phyloP scores from a whole-genome alignment of 2,113 vertebrate species.

The Nanorana parkeri region DNA sequence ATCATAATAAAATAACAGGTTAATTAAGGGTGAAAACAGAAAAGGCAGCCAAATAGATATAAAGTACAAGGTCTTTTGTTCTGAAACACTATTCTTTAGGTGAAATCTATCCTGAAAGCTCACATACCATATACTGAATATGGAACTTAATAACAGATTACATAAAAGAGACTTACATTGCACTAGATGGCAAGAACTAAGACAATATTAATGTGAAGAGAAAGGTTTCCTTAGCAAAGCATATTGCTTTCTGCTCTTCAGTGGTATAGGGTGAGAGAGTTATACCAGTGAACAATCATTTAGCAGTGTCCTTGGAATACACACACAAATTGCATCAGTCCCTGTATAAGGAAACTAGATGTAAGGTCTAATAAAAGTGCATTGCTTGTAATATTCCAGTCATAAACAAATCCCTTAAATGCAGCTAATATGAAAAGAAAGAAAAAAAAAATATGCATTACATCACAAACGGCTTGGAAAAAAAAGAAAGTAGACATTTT shows the following conservation, averaged over 20 bases:
- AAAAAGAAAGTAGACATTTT: not conserved
- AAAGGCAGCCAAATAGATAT: too few species aligned
- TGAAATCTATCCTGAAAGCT: too few species aligned
- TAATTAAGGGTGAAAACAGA: too few species aligned
- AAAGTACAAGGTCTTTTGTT: too few species aligned
- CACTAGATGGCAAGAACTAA: slow-evolving; percentile 22
- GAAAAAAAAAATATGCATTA: too few species aligned
- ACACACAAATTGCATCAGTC: slow-evolving; percentile 2
- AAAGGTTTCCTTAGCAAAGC: slow-evolving; percentile 23
- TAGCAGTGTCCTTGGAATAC: slow-evolving; percentile 1
- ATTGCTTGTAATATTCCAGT: slow-evolving; percentile 13
- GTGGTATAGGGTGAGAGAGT: not conserved
- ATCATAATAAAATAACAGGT: too few species aligned
- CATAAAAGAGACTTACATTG: not conserved
- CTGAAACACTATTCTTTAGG: too few species aligned
- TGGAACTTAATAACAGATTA: not conserved
- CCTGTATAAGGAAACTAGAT: slow-evolving; percentile 1
- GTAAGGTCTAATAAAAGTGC: not conserved
- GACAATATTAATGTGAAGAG: slow-evolving; percentile 7
- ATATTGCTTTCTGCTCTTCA: slow-evolving; percentile 16
- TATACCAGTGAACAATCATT: slow-evolving; percentile 16
- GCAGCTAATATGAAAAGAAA: not conserved
- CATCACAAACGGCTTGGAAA: not conserved
- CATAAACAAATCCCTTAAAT: slow-evolving; percentile 1
- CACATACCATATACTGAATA: too few species aligned